Conservation (phyloP, 1,140 invertebrate species). For the Ceratoteleas bidentatus region DNA sequence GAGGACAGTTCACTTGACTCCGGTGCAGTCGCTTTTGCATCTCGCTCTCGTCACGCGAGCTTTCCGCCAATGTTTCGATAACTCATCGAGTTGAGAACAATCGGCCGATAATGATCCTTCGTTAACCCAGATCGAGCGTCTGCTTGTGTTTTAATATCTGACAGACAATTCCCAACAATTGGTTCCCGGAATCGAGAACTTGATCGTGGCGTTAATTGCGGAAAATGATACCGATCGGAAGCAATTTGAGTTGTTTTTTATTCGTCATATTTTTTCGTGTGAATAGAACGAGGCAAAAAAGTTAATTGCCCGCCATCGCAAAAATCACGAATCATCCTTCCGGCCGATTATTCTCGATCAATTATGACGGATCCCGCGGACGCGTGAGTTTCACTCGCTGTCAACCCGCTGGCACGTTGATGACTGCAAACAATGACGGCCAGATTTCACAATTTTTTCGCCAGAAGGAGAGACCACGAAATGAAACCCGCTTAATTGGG, state of each 20-base stretch:
- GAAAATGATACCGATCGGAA: too few relatives aligned
- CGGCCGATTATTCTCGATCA: background rate
- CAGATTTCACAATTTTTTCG: conserved; percentile 1
- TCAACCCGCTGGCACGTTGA: conserved; percentile 11
- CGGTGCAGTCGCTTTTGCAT: conserved; percentile 58
- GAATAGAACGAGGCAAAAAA: background rate
- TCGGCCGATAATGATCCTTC: conserved; percentile 5
- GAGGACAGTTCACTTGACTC: conserved; percentile 64
- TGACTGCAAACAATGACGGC: conserved; percentile 10
- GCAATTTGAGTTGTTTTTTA: too few relatives aligned
- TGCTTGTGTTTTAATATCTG: background rate
- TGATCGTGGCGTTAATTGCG: too few relatives aligned
- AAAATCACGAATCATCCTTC: background rate
- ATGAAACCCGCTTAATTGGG: conserved; percentile 12
- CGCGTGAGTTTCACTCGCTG: conserved; percentile 17
- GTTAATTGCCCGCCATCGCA: background rate
- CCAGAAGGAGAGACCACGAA: conserved; percentile 3
- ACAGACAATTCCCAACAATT: background rate
- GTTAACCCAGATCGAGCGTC: conserved; percentile 1
- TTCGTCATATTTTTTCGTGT: too few relatives aligned
- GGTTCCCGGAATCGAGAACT: background rate
- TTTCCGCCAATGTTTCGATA: conserved; percentile 12
- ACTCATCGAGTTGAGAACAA: conserved; percentile 11
- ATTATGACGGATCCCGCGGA: background rate
- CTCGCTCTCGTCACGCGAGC: conserved; percentile 32